Percentiles rank a stretch among this genome's conserved stretches.
phyloP scores from a whole-genome alignment of 2,113 vertebrate genomes.

The Phalacrocorax brasilianus region DNA sequence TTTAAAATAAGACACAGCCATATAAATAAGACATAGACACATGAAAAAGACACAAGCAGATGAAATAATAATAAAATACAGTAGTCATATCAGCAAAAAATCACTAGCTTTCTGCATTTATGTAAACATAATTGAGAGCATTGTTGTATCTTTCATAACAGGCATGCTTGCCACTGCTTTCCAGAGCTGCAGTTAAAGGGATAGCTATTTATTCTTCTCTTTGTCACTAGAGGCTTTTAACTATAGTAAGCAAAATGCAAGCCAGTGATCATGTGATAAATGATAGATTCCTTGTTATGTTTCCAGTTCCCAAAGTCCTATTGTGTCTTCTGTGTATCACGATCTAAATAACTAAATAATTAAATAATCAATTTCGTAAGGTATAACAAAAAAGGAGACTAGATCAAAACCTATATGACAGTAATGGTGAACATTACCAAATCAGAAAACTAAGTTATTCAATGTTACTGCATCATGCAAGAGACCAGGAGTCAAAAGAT shows the following conservation, averaged over 20 bases:
- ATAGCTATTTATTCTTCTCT: not conserved
- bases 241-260: not conserved
- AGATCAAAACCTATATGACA: not conserved
- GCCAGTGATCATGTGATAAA: not conserved
- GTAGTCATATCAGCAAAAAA: not conserved
- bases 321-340: not conserved
- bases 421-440: not conserved
- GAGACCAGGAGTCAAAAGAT: not conserved
- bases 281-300: not conserved
- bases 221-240: not conserved
- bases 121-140: not conserved
- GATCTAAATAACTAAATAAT: not conserved
- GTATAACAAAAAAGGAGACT: not conserved
- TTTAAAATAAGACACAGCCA: not conserved
- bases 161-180: not conserved
- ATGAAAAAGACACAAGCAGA: not conserved
- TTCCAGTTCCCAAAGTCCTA: not conserved
- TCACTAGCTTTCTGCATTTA: not conserved
- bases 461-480: not conserved
- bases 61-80: not conserved
- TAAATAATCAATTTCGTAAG: not conserved
- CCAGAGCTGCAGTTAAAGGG: not conserved
- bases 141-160: not conserved
- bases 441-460: not conserved
- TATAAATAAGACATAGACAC: not conserved